These are phyloP conservation scores for Caranx ignobilis DNA, from an alignment of 2,113 vertebrate species.

Conservation along the genomic window DNA sequence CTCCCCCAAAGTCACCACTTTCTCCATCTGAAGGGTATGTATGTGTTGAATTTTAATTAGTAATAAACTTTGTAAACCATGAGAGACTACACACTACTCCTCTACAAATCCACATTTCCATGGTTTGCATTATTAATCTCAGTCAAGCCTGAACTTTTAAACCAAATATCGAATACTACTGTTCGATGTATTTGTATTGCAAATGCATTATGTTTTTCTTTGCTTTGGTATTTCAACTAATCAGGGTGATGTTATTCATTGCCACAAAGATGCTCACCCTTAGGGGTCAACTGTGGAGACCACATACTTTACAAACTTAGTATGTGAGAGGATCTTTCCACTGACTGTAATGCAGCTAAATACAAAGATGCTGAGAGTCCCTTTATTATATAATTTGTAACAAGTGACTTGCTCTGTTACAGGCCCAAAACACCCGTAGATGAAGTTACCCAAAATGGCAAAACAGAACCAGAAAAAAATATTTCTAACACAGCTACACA, in stretches of 20 bases:
- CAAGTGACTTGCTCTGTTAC: slow-evolving; percentile 32
- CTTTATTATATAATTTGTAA: slow-evolving; percentile 27
- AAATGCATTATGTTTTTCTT: slow-evolving; percentile 3
- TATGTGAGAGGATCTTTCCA: slow-evolving; percentile 6
- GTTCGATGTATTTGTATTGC: background rate
- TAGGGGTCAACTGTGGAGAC: slow-evolving; percentile 38
- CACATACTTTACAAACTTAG: slow-evolving; percentile 41
- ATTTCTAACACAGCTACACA: slow-evolving; percentile 6
- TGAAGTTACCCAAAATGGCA: slow-evolving; percentile 3
- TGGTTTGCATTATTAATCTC: slow-evolving; percentile 26
- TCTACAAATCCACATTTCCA: slow-evolving; percentile 2
- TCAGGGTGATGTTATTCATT: slow-evolving; percentile 21
- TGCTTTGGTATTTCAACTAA: slow-evolving; percentile 41
- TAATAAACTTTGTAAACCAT: slow-evolving; percentile 3
- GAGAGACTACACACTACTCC: background rate
- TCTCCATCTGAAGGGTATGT: slow-evolving; percentile 24
- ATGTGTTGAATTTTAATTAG: slow-evolving; percentile 27
- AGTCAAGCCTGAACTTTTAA: slow-evolving; percentile 16
- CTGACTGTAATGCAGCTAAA: slow-evolving; percentile 6
- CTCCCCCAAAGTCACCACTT: background rate
- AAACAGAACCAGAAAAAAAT: slow-evolving; percentile 15
- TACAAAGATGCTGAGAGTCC: slow-evolving; percentile 19
- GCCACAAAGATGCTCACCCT: slow-evolving; percentile 9
- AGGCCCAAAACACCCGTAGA: slow-evolving; percentile 32
- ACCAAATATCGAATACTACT: background rate